Evolutionary conservation across 2,113 vertebrate species (phyloP), one percentile per base, ranked within the genome.

Genomic region (Struthio camelus): DNA sequence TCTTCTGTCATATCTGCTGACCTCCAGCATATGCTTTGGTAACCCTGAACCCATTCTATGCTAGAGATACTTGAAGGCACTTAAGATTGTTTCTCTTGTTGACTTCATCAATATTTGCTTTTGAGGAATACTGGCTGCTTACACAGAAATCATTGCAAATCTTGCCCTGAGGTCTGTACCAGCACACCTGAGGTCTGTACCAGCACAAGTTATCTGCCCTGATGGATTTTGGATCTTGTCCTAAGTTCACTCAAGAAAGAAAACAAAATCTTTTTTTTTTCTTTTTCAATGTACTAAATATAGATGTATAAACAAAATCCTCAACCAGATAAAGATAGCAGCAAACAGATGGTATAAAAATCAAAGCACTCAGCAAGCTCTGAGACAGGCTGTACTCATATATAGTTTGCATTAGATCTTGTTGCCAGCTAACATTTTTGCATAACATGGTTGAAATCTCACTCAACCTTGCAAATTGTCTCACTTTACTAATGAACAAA

Each of bases 261-360:
- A 96, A 91, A 72, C 18, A 93, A 91, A 95, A 87, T 56, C 2
- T 32, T 9, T 71, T 69, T 76, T 88, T 51, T 66, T 12, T 34
- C 5, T 36, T 87, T 92, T 80, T 85, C 32, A 62, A 2, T 71
- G 8, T 75, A 54, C 91, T 96, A 96, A 94, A 95, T 95, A 87
- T 97, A 97, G 81, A 85, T 42, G 9, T 54, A 87, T 87, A 97
- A 95, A 97, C 62, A 96, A 93, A 89, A 85, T 83, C n/a, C 64
- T 83, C 38, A 87, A 87, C 78, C 93, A 91, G 93, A 89, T 90
- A 96, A 97, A 97, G 93, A 96, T 96, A 97, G 96, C 71, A 96
- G 59, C 93, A 95, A 81, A 93, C 96, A 97, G 96, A 97, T 94
- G 96, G 96, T 32, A 9, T 71, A 87, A 93, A 89, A 94, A 73